Evolutionary conservation across 2,888 invertebrate species (phyloP).

Genomic region (Harpagoxenus sublaevis): DNA sequence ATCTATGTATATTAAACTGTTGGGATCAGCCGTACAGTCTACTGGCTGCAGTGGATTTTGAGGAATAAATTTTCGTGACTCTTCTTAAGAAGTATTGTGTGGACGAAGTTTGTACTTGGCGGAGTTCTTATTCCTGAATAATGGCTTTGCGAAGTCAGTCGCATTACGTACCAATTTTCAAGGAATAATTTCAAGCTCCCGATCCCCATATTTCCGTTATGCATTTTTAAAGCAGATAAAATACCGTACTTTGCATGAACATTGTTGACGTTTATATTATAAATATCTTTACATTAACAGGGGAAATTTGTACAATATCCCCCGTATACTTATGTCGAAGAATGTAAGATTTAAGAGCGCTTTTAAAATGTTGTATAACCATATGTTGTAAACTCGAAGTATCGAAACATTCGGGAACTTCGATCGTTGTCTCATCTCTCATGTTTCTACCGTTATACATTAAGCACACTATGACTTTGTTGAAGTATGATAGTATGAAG

Average conservation of each 20-base stretch:
- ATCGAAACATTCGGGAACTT: not conserved
- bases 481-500: conserved; percentile 1
- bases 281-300: not conserved
- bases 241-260: not conserved
- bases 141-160: conserved; percentile 40
- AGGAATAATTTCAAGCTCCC: conserved; percentile 32
- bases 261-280: not conserved
- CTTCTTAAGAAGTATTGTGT: conserved; percentile 35
- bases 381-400: not conserved
- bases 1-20: conserved; percentile 35
- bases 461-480: not conserved
- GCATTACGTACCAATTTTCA: conserved; percentile 44
- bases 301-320: not conserved
- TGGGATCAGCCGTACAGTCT: conserved; percentile 13
- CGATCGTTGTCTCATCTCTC: not conserved
- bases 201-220: conserved; percentile 16
- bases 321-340: not conserved
- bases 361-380: not conserved
- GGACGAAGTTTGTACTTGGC: conserved; percentile 41
- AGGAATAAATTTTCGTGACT: conserved; percentile 49
- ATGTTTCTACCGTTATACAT: not conserved
- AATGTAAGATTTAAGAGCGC: conserved; percentile 7
- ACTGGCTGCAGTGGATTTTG: conserved; percentile 24
- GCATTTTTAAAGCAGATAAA: conserved; percentile 10
- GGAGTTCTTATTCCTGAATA: conserved; percentile 43